Evolutionary conservation across 1,140 invertebrate species (phyloP).

Genomic region (Procambarus clarkii): DNA sequence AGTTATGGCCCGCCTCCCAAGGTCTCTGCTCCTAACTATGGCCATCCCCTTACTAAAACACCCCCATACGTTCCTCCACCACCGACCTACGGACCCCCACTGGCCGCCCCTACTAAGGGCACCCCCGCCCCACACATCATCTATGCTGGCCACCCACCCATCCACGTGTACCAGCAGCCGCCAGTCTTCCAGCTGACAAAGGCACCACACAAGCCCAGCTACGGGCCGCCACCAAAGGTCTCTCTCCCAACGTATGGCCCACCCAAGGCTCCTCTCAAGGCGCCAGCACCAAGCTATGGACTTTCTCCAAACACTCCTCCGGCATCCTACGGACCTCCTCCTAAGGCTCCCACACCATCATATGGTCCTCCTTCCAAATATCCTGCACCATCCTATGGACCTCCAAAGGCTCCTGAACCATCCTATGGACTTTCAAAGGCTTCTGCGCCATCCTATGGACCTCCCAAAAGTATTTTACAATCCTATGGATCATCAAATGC

Average conservation of each 20-base stretch:
- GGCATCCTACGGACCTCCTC: conserved; percentile 44
- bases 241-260: conserved; percentile 51
- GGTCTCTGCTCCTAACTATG: conserved; percentile 39
- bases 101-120: conserved; percentile 56
- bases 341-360: conserved; percentile 35
- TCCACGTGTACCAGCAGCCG: conserved; percentile 76
- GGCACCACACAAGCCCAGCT: conserved; percentile 54
- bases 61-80: conserved; percentile 61
- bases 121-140: conserved; percentile 75
- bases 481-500: conserved; percentile 52
- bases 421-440: conserved; percentile 63
- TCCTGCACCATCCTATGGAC: conserved; percentile 39
- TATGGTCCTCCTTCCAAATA: conserved; percentile 69
- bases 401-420: conserved; percentile 50
- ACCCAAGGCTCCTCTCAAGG: neutral
- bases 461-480: conserved; percentile 48
- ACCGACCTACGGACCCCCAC: conserved; percentile 63
- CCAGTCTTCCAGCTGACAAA: conserved; percentile 73
- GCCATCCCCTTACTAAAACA: conserved; percentile 50
- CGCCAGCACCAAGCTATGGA: conserved; percentile 60
- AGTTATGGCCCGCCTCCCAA: conserved; percentile 67
- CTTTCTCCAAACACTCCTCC: conserved; percentile 62
- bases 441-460: conserved; percentile 51
- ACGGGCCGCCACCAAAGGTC: conserved; percentile 59
- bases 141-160: conserved; percentile 76